Evolutionary conservation across 2,113 vertebrate species (phyloP).

Genomic region (Oreamnos americanus): DNA sequence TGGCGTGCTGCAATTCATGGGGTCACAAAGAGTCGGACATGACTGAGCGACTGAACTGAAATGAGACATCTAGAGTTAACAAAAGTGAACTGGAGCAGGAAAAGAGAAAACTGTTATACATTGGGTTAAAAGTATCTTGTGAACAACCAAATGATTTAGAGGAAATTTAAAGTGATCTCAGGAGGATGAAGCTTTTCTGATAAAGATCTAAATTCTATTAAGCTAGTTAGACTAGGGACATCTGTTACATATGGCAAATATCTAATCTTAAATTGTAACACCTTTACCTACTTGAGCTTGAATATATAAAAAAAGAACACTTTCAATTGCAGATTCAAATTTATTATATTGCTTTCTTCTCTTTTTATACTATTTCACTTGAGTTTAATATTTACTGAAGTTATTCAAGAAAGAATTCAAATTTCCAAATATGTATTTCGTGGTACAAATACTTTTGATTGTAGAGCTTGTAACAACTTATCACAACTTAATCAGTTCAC

Average conservation of each 20-base stretch:
- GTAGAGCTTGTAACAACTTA: not conserved
- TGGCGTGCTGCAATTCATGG: too few species aligned
- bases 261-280: not conserved
- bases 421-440: not conserved
- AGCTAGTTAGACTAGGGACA: not conserved
- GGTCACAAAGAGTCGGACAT: rapidly evolving
- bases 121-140: not conserved
- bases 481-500: not conserved
- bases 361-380: not conserved
- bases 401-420: not conserved
- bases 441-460: not conserved
- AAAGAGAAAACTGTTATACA: not conserved
- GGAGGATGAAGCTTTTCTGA: not conserved
- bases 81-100: not conserved
- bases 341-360: not conserved
- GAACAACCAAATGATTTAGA: not conserved
- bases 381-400: not conserved
- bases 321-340: not conserved
- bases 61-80: not conserved
- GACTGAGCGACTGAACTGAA: too few species aligned
- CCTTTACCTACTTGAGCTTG: not conserved
- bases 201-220: not conserved
- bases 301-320: not conserved
- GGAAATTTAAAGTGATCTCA: not conserved
- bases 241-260: not conserved